Percentiles rank a stretch among this genome's conserved stretches.
These are phyloP conservation scores for Bambusicola thoracicus DNA, from an alignment of 2,113 vertebrate genomes.

Conservation along the genomic window DNA sequence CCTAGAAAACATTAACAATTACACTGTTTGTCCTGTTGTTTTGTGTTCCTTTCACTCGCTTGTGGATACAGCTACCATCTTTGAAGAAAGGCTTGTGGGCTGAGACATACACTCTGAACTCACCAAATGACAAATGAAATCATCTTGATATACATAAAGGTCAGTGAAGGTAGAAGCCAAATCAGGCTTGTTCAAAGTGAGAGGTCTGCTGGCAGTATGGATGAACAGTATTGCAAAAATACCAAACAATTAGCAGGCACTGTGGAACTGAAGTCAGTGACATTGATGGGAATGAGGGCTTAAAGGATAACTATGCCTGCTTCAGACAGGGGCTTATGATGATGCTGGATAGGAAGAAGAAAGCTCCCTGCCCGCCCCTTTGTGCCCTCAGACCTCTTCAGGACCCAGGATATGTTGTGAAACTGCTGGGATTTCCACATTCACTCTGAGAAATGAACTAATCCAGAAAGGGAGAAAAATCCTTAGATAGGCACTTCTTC, in stretches of 20 bases:
- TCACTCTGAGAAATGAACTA: background rate
- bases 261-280: background rate
- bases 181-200: background rate
- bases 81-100: background rate
- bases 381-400: background rate
- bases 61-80: background rate
- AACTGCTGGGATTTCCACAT: background rate
- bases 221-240: background rate
- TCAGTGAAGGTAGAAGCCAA: background rate
- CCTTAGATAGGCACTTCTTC: background rate
- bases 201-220: background rate
- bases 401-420: background rate
- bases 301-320: background rate
- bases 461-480: background rate
- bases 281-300: background rate
- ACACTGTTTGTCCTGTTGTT: too few relatives aligned
- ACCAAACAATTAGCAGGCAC: background rate
- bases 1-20: background rate
- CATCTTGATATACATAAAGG: background rate
- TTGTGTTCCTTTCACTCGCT: background rate
- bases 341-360: background rate
- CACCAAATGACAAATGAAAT: background rate
- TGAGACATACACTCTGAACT: background rate
- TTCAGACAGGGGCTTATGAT: background rate
- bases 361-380: background rate